Evolutionary conservation across 1,140 invertebrate species (phyloP).

Genomic region (Drosophila lowei): DNA sequence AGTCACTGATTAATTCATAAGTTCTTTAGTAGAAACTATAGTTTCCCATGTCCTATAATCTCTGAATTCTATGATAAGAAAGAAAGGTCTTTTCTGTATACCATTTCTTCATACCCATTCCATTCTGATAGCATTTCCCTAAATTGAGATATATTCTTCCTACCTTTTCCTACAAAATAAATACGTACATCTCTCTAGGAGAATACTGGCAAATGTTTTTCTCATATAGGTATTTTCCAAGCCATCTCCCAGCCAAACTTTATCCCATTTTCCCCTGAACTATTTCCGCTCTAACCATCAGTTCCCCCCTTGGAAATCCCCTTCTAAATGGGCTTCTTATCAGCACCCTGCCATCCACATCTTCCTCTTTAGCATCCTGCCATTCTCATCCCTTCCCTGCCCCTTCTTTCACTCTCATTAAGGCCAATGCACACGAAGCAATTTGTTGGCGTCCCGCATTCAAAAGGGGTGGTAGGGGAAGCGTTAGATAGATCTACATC

Average conservation of each 20-base stretch:
- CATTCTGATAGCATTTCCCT: no score
- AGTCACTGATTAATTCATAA: no score
- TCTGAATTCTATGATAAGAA: no score
- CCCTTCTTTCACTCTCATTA: conserved; percentile 51
- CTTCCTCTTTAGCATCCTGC: neutral
- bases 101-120: no score
- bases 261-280: neutral
- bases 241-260: no score
- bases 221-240: no score
- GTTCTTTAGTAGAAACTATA: no score
- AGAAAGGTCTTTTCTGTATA: no score
- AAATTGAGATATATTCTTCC: no score
- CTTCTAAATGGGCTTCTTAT: conserved; percentile 20
- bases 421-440: conserved; percentile 63
- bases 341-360: conserved; percentile 12
- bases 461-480: conserved; percentile 9
- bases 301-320: neutral
- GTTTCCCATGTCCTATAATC: no score
- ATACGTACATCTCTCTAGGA: no score
- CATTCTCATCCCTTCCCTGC: neutral
- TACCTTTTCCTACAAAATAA: no score
- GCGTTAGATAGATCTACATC: conserved; percentile 39
- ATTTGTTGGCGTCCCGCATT: conserved; percentile 16
- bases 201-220: neutral
- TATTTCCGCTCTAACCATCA: neutral